phyloP scores from a whole-genome alignment of 2,113 vertebrate species.

The Cyanoramphus novaezelandiae region DNA sequence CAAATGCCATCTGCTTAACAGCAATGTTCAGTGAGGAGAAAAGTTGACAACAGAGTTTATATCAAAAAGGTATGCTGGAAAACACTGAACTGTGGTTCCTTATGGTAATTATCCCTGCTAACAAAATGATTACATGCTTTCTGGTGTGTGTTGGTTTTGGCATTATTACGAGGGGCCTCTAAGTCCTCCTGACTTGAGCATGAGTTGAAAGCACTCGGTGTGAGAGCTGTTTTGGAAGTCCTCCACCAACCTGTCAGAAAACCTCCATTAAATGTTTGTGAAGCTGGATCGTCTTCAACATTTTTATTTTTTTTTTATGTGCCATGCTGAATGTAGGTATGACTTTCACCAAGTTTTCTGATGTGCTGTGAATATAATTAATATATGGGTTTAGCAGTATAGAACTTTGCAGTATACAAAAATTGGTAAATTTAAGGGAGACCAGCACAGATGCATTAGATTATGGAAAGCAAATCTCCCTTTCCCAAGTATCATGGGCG shows the following conservation, averaged over 20 bases:
- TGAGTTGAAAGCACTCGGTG: fast-evolving
- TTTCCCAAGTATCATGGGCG: background rate
- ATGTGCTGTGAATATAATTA: background rate
- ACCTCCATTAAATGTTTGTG: background rate
- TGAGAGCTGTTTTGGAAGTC: background rate
- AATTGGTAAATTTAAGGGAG: background rate
- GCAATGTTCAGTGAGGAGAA: background rate
- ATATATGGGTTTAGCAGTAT: background rate
- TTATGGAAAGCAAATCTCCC: background rate
- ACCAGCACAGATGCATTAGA: background rate
- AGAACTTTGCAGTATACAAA: background rate
- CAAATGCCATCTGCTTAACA: background rate
- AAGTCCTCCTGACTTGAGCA: fast-evolving
- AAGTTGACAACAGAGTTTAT: background rate
- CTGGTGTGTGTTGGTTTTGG: background rate
- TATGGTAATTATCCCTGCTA: background rate
- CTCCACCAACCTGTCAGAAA: background rate
- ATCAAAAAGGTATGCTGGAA: background rate
- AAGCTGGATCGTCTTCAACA: fast-evolving
- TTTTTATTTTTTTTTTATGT: background rate
- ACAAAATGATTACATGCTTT: background rate
- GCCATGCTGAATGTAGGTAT: background rate
- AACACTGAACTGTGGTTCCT: background rate
- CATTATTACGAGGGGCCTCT: background rate
- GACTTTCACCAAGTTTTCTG: background rate